A percentile compares a stretch with the other conserved stretches of the same genome.
Conservation (phyloP, 2,888 invertebrate species). For the Acanthosepion pharaonis region DNA sequence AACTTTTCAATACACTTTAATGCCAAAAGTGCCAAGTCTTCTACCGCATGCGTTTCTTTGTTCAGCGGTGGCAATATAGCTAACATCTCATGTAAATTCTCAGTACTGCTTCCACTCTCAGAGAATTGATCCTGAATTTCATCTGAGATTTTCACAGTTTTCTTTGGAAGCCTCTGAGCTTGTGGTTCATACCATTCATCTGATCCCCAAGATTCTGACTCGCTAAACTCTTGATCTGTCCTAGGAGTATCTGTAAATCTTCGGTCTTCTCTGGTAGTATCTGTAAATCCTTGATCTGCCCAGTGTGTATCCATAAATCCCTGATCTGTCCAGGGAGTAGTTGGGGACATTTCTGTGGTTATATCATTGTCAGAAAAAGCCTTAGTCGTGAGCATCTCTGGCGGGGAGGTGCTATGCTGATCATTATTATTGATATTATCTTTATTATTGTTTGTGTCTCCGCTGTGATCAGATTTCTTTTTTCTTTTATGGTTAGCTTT, state of each 20-base stretch:
- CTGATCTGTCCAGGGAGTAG: too few relatives aligned
- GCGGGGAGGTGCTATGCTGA: background rate
- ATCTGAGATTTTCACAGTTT: background rate
- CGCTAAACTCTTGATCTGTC: background rate
- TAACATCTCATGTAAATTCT: background rate
- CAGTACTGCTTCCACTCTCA: background rate
- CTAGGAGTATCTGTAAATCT: background rate
- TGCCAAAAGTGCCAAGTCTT: background rate
- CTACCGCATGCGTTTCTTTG: background rate
- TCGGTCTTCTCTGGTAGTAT: background rate
- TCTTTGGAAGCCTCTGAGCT: background rate
- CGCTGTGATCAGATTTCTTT: background rate
- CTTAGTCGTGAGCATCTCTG: background rate
- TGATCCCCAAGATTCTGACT: background rate
- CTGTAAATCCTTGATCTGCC: background rate
- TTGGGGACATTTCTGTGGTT: too few relatives aligned
- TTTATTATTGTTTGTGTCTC: background rate
- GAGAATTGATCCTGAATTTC: background rate
- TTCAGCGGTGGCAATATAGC: background rate
- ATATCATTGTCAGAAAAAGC: background rate
- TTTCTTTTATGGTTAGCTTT: background rate
- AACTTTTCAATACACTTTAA: background rate
- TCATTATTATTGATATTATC: background rate
- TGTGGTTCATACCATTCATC: constrained; percentile 37
- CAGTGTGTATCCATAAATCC: background rate